Conservation (phyloP, 1,140 invertebrate species). For the Drosophila mayri region DNA sequence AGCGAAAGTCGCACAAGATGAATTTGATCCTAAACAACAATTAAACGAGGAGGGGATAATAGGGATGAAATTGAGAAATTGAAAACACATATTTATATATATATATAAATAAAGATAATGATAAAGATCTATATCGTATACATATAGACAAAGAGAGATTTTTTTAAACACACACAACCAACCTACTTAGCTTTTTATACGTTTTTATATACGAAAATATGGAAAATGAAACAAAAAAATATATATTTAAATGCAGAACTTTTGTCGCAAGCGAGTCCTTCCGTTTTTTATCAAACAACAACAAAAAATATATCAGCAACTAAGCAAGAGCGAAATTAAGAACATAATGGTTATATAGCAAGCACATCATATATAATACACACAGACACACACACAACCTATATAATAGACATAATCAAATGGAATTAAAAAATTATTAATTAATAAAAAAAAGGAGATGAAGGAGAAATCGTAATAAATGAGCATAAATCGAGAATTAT, state of each 20-base stretch:
- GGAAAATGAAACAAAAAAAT: slow-evolving; percentile 31
- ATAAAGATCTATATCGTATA: slow-evolving; percentile 36
- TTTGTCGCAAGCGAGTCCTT: slow-evolving; percentile 79
- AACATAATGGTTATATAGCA: slow-evolving; percentile 38
- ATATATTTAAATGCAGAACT: slow-evolving; percentile 48
- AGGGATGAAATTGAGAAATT: slow-evolving; percentile 12
- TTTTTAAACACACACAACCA: slow-evolving; percentile 54
- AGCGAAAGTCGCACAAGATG: slow-evolving; percentile 39
- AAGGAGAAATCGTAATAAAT: slow-evolving; percentile 23
- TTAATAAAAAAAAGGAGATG: slow-evolving; percentile 9
- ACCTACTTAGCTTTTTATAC: slow-evolving; percentile 83
- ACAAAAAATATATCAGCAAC: slow-evolving; percentile 61
- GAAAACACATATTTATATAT: slow-evolving; percentile 39
- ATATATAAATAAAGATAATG: slow-evolving; percentile 26
- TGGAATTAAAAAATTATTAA: slow-evolving; percentile 26
- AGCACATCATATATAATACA: slow-evolving; percentile 45
- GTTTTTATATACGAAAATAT: slow-evolving; percentile 60
- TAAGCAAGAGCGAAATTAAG: slow-evolving; percentile 32
- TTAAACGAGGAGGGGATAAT: slow-evolving; percentile 17
- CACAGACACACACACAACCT: slow-evolving; percentile 3
- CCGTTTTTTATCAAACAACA: slow-evolving; percentile 63
- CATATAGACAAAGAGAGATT: slow-evolving; percentile 50
- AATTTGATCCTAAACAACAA: slow-evolving; percentile 41
- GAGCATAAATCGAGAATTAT: slow-evolving; percentile 14
- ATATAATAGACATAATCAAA: slow-evolving; percentile 64